phyloP scores from a whole-genome alignment of 2,888 invertebrate genomes.

The Bedellia somnulentella region DNA sequence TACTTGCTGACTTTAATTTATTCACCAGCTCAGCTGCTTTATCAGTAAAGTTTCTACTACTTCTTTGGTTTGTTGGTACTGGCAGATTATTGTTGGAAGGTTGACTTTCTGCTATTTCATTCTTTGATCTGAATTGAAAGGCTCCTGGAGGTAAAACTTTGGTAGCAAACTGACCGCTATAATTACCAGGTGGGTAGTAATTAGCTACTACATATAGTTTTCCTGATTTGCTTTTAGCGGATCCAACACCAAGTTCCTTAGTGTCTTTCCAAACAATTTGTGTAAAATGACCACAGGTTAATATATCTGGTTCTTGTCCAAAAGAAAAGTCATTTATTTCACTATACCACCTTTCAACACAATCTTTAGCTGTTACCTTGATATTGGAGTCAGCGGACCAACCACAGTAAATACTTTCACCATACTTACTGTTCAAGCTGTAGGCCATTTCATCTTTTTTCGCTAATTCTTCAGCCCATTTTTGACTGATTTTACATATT shows the following conservation, averaged over 20 bases:
- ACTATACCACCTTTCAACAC: conserved; percentile 76
- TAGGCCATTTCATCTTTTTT: conserved; percentile 66
- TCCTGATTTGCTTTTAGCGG: conserved; percentile 73
- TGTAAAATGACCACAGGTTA: conserved; percentile 70
- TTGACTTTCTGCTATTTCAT: neutral
- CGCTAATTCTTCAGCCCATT: conserved; percentile 72
- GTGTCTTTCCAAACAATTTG: conserved; percentile 84
- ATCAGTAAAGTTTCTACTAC: conserved; percentile 30
- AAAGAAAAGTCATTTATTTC: conserved; percentile 73
- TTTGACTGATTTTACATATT: conserved; percentile 65
- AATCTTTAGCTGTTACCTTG: conserved; percentile 68
- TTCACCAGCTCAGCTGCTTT: conserved; percentile 38
- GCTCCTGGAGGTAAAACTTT: conserved; percentile 67
- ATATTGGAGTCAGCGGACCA: conserved; percentile 68
- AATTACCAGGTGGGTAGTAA: conserved; percentile 83
- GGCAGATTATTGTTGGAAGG: conserved; percentile 26
- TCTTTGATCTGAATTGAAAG: conserved; percentile 23
- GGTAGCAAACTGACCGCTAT: conserved; percentile 67
- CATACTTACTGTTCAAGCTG: conserved; percentile 64
- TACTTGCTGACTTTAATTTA: conserved; percentile 31
- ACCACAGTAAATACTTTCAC: conserved; percentile 73
- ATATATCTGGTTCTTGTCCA: conserved; percentile 65
- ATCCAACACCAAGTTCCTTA: conserved; percentile 74
- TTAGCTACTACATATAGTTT: conserved; percentile 84
- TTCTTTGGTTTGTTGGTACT: conserved; percentile 23